Evolutionary conservation across 2,113 vertebrate genomes (phyloP), one percentile per base, ranked within the genome.

Genomic region (Atlantisia rogersi): DNA sequence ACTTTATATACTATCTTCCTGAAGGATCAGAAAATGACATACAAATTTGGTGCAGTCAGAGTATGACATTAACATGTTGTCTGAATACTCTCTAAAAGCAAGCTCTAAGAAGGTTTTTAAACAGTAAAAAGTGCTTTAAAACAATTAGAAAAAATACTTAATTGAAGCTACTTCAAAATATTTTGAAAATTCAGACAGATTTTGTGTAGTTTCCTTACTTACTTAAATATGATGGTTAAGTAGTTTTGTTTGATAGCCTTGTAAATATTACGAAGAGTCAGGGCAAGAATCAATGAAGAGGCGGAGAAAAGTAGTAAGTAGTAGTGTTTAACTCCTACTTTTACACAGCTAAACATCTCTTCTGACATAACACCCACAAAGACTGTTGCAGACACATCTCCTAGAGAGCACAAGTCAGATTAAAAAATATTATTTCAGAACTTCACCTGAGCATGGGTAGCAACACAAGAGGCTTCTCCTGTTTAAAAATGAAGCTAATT

Each of bases 401-500:
- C 24, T 69, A 20, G 13, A 67, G 28, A 88, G 21, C 71, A 74
- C 21, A 75, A 95, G 20, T 56, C 35, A 86, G 32, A 21, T 15
- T 18, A 46, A 71, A 50, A 90, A 86, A 48, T 29, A 13, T 10
- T 48, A 14, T 56, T 68, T 88, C 68, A 90, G 53, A 88, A n/a
- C 15, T 37, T 94, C 65, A 95, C 94, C 86, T 96, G 60, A 50
- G 14, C 26, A 60, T 0, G 15, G 4, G 15, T 53, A 65, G 46
- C 39, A 85, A 67, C 24, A 28, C 48, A 68, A 87, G 48, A 39
- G 28, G 46, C n/a, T 90, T 81, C 94, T 93, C 68, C 82, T 70
- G 26, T 81, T 88, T 63, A 39, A 92, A 92, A 92, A 91, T 28
- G 28, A 87, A 95, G 82, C 42, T 78, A 70, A 63, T 59, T 82